Percentiles rank a stretch among this genome's conserved stretches.
Conservation (phyloP, 1,140 invertebrate species). For the Anthonomus grandis region DNA sequence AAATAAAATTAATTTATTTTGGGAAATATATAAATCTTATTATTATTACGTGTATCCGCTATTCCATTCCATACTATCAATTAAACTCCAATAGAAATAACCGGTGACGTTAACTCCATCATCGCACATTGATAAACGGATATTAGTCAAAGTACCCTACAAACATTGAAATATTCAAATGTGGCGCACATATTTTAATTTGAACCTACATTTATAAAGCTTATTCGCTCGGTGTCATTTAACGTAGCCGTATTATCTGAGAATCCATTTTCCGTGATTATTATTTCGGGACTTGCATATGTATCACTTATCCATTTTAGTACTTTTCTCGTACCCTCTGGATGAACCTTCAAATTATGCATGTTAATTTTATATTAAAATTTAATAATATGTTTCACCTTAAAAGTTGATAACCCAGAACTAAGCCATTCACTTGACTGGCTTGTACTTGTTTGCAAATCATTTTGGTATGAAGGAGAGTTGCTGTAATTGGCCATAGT, state of each 20-base stretch:
- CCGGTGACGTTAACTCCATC: slow-evolving; percentile 48
- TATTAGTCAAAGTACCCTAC: no score
- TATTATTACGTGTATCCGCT: slow-evolving; percentile 36
- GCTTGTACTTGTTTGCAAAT: no score
- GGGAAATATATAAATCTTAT: neutral
- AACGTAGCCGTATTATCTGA: slow-evolving; percentile 42
- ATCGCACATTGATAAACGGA: slow-evolving; percentile 30
- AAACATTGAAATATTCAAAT: no score
- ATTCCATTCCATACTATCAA: slow-evolving; percentile 66
- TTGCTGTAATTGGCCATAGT: neutral
- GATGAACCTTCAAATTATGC: slow-evolving; percentile 20
- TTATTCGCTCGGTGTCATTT: slow-evolving; percentile 22
- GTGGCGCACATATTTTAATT: no score
- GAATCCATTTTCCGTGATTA: slow-evolving; percentile 72
- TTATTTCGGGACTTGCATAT: slow-evolving; percentile 61
- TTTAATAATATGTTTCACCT: no score
- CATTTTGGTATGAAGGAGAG: slow-evolving; percentile 7
- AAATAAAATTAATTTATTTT: slow-evolving; percentile 7
- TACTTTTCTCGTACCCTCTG: slow-evolving; percentile 51
- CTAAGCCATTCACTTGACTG: no score
- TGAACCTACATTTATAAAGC: no score
- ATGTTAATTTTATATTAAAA: no score
- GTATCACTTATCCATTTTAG: slow-evolving; percentile 60
- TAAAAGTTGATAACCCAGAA: no score
- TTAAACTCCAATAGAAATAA: slow-evolving; percentile 62